A percentile compares a stretch with the other conserved stretches of the same genome.
These are phyloP conservation scores for Diorhabda carinulata DNA, from an alignment of 1,140 invertebrate species.

Conservation along the genomic window DNA sequence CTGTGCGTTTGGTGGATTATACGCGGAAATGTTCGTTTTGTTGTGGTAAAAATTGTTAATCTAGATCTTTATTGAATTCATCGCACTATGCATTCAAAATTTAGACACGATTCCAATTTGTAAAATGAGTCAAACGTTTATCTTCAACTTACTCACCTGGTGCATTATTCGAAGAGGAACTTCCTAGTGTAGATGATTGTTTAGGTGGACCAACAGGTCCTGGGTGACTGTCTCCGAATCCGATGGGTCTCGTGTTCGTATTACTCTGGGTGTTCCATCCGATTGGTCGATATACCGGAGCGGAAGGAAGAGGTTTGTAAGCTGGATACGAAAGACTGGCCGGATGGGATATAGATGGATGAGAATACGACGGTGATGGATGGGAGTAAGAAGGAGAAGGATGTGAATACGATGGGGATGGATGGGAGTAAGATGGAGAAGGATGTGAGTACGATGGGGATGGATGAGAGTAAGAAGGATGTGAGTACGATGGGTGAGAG, in stretches of 20 bases:
- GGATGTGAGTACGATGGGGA: slow-evolving; percentile 9
- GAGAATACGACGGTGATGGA: slow-evolving; percentile 8
- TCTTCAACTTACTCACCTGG: neutral
- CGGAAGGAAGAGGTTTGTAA: neutral
- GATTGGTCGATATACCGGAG: slow-evolving; percentile 1
- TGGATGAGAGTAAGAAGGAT: slow-evolving; percentile 7
- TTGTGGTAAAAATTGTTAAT: too few relatives aligned
- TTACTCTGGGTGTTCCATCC: neutral
- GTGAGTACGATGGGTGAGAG: neutral
- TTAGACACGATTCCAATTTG: neutral
- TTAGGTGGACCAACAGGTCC: slow-evolving; percentile 20
- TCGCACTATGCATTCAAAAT: too few relatives aligned
- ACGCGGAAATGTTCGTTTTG: too few relatives aligned
- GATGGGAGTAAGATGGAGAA: slow-evolving; percentile 7
- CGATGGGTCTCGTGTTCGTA: slow-evolving; percentile 9
- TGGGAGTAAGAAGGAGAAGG: slow-evolving; percentile 5
- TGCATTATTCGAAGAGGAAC: neutral
- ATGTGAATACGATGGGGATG: slow-evolving; percentile 5
- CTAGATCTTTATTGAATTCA: too few relatives aligned
- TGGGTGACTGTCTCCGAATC: slow-evolving; percentile 18
- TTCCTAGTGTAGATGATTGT: slow-evolving; percentile 1
- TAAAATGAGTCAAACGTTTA: neutral
- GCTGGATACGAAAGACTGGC: slow-evolving; percentile 6
- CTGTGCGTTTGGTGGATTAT: too few relatives aligned
- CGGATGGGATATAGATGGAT: neutral